A percentile compares a stretch with the other conserved stretches of the same genome.
These are phyloP conservation scores for Litoditis marina DNA, from an alignment of 2,888 invertebrate species.

Conservation along the genomic window DNA sequence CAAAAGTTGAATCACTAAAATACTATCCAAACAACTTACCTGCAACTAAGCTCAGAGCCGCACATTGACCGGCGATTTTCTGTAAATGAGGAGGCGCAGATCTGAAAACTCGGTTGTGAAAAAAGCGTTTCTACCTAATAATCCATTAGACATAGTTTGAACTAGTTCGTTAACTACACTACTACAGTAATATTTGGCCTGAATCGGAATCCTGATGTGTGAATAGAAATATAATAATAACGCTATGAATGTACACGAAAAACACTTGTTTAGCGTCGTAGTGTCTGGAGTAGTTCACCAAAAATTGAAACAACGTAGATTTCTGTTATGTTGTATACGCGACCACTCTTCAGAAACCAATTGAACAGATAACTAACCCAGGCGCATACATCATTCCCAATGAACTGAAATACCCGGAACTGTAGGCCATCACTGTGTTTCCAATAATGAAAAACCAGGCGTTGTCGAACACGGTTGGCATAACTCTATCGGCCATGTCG, in stretches of 20 bases:
- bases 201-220: no score
- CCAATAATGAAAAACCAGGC: conserved; percentile 66
- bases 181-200: no score
- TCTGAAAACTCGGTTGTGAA: conserved; percentile 16
- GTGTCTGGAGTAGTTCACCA: no score
- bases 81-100: conserved; percentile 28
- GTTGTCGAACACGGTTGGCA: conserved; percentile 75
- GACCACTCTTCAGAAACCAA: neutral
- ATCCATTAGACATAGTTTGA: neutral
- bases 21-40: conserved; percentile 5
- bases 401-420: conserved; percentile 87
- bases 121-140: neutral
- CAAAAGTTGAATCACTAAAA: neutral
- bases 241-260: no score
- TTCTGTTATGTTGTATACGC: neutral
- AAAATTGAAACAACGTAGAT: no score
- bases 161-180: neutral
- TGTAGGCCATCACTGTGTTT: conserved; percentile 75
- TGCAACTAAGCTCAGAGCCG: conserved; percentile 26
- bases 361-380: conserved; percentile 64
- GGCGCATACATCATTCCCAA: conserved; percentile 89
- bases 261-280: no score
- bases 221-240: no score
- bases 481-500: conserved; percentile 67
- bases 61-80: conserved; percentile 34